Base-by-base conservation (phyloP, 2,113 vertebrate genomes). In the Thinocorus orbignyianus region DNA sequence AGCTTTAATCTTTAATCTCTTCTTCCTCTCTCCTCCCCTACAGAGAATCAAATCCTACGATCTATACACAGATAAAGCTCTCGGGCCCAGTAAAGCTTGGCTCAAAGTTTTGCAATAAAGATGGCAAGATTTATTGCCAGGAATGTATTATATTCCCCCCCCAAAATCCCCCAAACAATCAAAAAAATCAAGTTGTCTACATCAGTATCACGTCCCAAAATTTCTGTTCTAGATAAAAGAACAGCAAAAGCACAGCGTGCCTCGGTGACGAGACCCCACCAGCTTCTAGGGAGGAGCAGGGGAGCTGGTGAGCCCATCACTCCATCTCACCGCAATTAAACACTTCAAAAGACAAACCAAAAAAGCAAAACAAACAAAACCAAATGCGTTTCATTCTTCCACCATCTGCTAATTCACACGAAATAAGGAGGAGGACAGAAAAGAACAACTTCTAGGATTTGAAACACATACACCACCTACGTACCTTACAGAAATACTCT, bases 1-100 rank as follows among this genome's bases (percentile, higher is more conserved):
- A 91, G 86, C 90, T 96, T 93, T 84, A 94, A 90, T 92, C 93
- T 95, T 94, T 92, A 95, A 93, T 97, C 91, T 92, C 81, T 83
- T 90, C 81, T 62, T 81, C 81, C 78, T 87, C 73, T 92, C 77
- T 94, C 58, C 79, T 92, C 69, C 65, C 74, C 87, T 76, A 16
- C 70, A 1, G 49, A 84, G 92, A 77, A 89, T 90, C 61, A 87
- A 93, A 89, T 62, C 92, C 83, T 89, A 54, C 83, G 65, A 79
- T 76, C 86, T 82, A 91, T n/a, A 79, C 82, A 52, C 78, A 89
- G 86, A 80, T 65, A 85, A 92, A 93, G 79, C 86, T 94, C 86
- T 9, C 17, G 33, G 69, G 65, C 57, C 65, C 44, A 76, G 69
- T 9, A n/a, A 92, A 97, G 86, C 77, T 69, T 65, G 65, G 61